Evolutionary conservation across 2,888 invertebrate species (phyloP).

Genomic region (Octodonta nipae): DNA sequence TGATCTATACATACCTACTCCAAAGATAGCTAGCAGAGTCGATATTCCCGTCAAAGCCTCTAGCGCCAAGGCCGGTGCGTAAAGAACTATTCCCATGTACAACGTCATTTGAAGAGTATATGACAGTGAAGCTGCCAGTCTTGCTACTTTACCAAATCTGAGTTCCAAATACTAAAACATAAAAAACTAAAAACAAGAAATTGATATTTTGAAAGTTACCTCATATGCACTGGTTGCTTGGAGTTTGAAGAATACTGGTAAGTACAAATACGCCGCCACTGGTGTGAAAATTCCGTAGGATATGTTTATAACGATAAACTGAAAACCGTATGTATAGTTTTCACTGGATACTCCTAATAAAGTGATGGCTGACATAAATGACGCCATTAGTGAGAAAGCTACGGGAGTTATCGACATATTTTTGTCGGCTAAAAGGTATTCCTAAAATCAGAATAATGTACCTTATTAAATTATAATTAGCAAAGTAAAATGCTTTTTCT

Average conservation of each 20-base stretch:
- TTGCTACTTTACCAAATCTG: slow-evolving; percentile 64
- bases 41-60: slow-evolving; percentile 73
- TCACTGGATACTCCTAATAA: slow-evolving; percentile 80
- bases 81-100: slow-evolving; percentile 83
- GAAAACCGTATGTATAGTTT: slow-evolving; percentile 70
- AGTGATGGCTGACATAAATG: slow-evolving; percentile 84
- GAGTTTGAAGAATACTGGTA: slow-evolving; percentile 75
- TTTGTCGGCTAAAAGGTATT: slow-evolving; percentile 70
- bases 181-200: not conserved
- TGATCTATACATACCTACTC: slow-evolving; percentile 40
- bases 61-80: slow-evolving; percentile 83
- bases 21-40: slow-evolving; percentile 56
- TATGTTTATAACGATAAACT: slow-evolving; percentile 65
- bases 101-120: slow-evolving; percentile 82
- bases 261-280: slow-evolving; percentile 59
- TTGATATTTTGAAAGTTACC: too few relatives aligned
- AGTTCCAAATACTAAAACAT: slow-evolving; percentile 66
- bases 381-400: slow-evolving; percentile 82
- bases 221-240: slow-evolving; percentile 81
- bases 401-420: slow-evolving; percentile 71
- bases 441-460: too few relatives aligned
- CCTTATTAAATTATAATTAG: too few relatives aligned
- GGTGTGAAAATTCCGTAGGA: slow-evolving; percentile 66
- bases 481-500: too few relatives aligned
- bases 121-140: slow-evolving; percentile 66